Conservation (phyloP, 2,113 vertebrate species). For the Leptocoma aspasia region DNA sequence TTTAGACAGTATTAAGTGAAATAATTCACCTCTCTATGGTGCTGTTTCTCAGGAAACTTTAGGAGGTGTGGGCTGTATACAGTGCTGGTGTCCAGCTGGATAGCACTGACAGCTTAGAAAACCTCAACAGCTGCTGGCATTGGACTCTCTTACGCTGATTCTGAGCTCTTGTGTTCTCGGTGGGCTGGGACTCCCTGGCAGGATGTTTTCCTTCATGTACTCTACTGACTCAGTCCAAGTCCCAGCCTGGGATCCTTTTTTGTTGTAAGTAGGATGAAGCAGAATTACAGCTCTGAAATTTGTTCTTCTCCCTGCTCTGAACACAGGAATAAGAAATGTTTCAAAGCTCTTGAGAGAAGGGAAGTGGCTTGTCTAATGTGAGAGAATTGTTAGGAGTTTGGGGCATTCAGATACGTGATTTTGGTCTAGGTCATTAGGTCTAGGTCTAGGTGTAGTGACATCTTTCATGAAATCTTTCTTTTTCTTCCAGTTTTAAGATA, state of each 20-base stretch:
- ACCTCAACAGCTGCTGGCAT: background rate
- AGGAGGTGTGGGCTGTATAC: background rate
- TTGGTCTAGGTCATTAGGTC: background rate
- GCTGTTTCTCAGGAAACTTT: background rate
- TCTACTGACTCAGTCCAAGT: background rate
- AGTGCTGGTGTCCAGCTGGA: background rate
- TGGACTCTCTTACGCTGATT: background rate
- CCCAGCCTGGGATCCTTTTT: background rate
- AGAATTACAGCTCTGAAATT: background rate
- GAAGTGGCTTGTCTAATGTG: background rate
- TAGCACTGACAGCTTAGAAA: background rate
- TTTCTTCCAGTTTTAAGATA: background rate
- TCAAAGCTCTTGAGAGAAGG: background rate
- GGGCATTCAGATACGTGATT: background rate
- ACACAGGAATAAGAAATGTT: background rate
- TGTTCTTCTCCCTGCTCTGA: background rate
- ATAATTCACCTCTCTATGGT: background rate
- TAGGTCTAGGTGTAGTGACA: background rate
- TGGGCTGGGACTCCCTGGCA: background rate
- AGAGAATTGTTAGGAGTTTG: background rate
- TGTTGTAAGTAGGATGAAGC: background rate
- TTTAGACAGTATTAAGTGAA: background rate
- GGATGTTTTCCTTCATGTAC: background rate
- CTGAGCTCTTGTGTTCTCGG: background rate
- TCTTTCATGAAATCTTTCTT: background rate